phyloP scores from a whole-genome alignment of 2,888 invertebrate genomes.

The Pseudolycoriella hygida region DNA sequence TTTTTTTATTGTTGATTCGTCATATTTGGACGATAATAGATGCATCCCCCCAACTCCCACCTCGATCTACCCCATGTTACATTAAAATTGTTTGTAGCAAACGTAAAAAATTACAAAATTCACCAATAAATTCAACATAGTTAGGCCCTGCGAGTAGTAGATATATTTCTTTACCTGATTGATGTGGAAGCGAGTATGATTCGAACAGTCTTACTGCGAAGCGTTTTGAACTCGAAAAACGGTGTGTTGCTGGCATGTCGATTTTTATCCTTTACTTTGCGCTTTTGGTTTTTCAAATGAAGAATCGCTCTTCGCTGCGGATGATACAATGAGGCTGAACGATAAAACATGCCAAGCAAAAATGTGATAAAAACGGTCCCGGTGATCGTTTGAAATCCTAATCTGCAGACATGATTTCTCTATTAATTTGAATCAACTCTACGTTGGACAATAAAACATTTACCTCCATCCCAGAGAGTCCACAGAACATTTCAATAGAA shows the following conservation, averaged over 20 bases:
- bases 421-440: neutral
- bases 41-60: too few relatives aligned
- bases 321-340: conserved; percentile 76
- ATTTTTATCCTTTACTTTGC: conserved; percentile 65
- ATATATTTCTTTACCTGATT: conserved; percentile 34
- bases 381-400: conserved; percentile 73
- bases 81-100: too few relatives aligned
- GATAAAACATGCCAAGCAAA: conserved; percentile 71
- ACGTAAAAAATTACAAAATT: too few relatives aligned
- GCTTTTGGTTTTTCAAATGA: conserved; percentile 75
- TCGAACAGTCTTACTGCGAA: conserved; percentile 69
- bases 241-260: conserved; percentile 61
- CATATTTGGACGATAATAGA: too few relatives aligned
- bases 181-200: conserved; percentile 66
- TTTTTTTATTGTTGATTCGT: too few relatives aligned
- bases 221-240: conserved; percentile 71
- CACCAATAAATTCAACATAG: neutral
- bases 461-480: conserved; percentile 10
- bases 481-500: conserved; percentile 59
- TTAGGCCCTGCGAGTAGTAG: too few relatives aligned
- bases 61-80: too few relatives aligned
- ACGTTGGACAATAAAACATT: neutral
- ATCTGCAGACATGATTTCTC: conserved; percentile 67
- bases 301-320: conserved; percentile 73
- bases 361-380: conserved; percentile 67